These are phyloP conservation scores for Calidris pygmaea DNA, from an alignment of 2,113 vertebrate species.

Conservation along the genomic window DNA sequence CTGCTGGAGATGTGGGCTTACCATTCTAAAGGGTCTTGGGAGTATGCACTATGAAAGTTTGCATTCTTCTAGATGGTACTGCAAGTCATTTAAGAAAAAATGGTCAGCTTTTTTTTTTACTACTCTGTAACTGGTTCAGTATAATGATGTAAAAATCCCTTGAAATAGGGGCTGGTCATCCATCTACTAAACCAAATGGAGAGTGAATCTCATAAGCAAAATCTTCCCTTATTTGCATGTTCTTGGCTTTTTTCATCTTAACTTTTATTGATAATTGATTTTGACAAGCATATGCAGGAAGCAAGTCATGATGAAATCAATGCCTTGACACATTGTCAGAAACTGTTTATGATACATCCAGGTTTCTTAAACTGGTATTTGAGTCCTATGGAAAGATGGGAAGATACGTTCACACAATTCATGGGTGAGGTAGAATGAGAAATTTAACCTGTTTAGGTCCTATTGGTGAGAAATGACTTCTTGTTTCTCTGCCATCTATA, in stretches of 20 bases:
- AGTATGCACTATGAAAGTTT: neutral
- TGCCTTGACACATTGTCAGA: neutral
- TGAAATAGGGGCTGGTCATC: neutral
- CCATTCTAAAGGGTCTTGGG: neutral
- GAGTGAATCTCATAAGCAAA: neutral
- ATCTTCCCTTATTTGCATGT: neutral
- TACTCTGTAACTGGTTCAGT: neutral
- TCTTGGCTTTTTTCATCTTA: neutral
- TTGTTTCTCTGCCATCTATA: neutral
- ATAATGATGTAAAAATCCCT: neutral
- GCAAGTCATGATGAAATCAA: neutral
- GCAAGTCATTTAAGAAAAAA: neutral
- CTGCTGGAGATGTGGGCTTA: neutral
- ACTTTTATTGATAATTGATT: neutral
- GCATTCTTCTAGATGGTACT: neutral
- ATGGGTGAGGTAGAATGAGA: neutral
- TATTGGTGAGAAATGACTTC: neutral
- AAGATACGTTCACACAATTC: neutral
- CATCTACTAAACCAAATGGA: neutral
- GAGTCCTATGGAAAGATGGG: neutral
- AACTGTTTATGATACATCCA: neutral
- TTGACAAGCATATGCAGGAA: neutral
- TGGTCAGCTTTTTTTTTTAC: neutral
- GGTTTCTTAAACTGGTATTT: neutral
- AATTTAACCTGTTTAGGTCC: neutral